Conservation (phyloP, 2,797 vertebrate genomes). For the Psittacula derbiana region DNA sequence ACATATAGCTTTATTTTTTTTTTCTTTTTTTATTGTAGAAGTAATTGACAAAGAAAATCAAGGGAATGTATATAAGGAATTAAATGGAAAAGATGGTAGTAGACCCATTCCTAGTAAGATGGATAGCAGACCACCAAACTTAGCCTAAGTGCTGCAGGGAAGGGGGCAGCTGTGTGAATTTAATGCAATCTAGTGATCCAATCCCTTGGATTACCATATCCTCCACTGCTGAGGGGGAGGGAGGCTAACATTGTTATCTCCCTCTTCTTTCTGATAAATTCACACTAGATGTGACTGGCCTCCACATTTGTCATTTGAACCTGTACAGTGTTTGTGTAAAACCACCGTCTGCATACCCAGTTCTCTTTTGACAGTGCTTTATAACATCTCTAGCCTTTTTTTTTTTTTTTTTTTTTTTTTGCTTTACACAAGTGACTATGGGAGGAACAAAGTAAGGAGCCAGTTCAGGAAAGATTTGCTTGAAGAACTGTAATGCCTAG, state of each 20-base stretch:
- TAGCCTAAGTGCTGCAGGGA: background rate
- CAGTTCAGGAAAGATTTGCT: background rate
- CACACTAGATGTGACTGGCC: background rate
- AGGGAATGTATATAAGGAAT: background rate
- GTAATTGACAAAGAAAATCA: background rate
- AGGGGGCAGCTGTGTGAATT: background rate
- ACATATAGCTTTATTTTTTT: background rate
- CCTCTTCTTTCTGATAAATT: background rate
- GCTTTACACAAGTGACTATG: background rate
- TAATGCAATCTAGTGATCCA: background rate
- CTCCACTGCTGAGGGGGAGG: background rate
- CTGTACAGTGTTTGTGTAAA: background rate
- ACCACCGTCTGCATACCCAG: background rate
- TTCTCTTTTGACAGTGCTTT: background rate
- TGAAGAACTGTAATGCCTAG: background rate
- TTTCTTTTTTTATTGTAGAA: background rate
- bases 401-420: background rate
- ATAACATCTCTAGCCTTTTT: background rate
- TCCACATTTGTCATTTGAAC: background rate
- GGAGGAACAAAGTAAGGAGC: background rate
- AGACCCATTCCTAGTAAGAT: background rate
- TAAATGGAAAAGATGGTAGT: background rate
- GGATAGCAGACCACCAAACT: background rate
- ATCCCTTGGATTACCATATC: background rate
- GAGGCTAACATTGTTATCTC: background rate